These are phyloP conservation scores for Apodemia zela DNA, from an alignment of 2,888 invertebrate genomes.

Conservation along the genomic window DNA sequence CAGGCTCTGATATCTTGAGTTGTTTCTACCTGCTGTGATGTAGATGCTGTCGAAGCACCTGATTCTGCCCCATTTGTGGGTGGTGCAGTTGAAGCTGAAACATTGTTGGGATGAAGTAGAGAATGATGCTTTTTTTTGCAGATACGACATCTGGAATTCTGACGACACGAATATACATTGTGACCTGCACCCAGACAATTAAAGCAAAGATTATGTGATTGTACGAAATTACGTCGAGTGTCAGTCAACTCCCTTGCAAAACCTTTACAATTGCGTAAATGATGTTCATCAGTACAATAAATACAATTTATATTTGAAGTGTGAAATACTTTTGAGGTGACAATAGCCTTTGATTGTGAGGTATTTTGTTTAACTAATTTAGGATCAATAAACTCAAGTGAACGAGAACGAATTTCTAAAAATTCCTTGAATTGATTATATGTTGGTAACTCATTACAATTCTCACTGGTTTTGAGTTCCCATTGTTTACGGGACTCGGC, in stretches of 20 bases:
- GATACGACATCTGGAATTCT: constrained; percentile 25
- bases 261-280: constrained; percentile 31
- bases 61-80: too few species aligned
- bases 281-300: constrained; percentile 28
- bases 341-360: background rate
- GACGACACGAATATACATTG: constrained; percentile 25
- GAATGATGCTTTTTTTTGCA: constrained; percentile 33
- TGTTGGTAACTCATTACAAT: constrained; percentile 19
- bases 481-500: constrained; percentile 24
- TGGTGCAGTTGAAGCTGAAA: constrained; percentile 4
- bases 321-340: background rate
- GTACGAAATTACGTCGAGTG: constrained; percentile 25
- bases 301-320: background rate
- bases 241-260: constrained; percentile 29
- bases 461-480: constrained; percentile 22
- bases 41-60: too few species aligned
- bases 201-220: constrained; percentile 32
- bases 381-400: constrained; percentile 24
- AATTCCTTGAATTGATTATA: constrained; percentile 22
- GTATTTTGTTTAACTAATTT: background rate
- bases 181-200: constrained; percentile 32
- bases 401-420: constrained; percentile 21
- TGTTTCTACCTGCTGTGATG: too few species aligned
- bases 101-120: constrained; percentile 28
- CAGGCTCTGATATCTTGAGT: constrained; percentile 13